These are phyloP conservation scores for Champsocephalus gunnari DNA, from an alignment of 2,797 vertebrate species.

Conservation along the genomic window DNA sequence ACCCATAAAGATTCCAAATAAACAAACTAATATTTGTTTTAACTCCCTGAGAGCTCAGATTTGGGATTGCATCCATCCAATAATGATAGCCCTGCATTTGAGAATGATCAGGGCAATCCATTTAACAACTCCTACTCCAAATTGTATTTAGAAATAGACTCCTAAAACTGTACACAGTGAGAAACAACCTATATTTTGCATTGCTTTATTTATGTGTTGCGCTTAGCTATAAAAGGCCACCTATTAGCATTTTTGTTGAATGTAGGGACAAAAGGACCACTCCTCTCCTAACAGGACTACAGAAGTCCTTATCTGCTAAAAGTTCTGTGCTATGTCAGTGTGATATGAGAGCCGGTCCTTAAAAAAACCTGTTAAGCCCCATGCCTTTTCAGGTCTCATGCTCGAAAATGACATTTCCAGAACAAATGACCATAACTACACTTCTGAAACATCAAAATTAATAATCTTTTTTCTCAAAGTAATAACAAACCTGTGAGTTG, in stretches of 20 bases:
- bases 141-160: not conserved
- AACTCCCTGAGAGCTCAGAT: not conserved
- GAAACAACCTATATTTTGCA: no score
- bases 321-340: not conserved
- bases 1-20: not conserved
- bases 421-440: no score
- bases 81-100: not conserved
- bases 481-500: no score
- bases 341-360: not conserved
- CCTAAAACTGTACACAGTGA: no score
- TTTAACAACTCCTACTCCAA: not conserved
- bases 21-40: not conserved
- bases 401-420: no score
- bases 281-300: not conserved
- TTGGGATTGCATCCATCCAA: constrained; percentile 1
- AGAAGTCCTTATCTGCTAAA: not conserved
- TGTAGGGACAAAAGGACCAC: not conserved
- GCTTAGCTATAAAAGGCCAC: no score
- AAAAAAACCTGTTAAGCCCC: no score
- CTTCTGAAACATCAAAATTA: no score
- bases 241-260: not conserved
- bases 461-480: no score
- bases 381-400: no score
- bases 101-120: not conserved
- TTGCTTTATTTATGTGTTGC: no score